phyloP scores from a whole-genome alignment of 64 coral and sea anemone species.

The Montipora foliosa region DNA sequence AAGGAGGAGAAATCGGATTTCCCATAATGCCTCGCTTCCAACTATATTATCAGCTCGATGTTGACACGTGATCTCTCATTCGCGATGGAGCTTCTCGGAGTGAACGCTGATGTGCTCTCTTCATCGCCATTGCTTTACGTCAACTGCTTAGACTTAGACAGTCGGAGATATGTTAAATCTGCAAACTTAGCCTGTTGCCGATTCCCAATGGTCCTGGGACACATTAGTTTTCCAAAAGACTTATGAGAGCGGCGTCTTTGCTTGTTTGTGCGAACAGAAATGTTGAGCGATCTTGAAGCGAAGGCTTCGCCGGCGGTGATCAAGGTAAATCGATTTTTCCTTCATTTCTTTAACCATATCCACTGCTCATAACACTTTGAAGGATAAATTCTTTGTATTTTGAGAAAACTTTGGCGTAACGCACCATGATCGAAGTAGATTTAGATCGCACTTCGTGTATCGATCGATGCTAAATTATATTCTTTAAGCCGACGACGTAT shows the following conservation, averaged over 20 bases:
- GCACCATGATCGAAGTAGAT: no score
- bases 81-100: no score
- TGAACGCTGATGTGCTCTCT: neutral
- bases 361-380: no score
- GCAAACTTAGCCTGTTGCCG: slow-evolving; percentile 18
- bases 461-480: no score
- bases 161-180: neutral
- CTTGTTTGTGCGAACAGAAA: neutral
- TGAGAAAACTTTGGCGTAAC: no score
- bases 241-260: slow-evolving; percentile 29
- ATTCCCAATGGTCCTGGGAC: neutral
- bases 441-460: no score
- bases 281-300: neutral
- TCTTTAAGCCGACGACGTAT: no score
- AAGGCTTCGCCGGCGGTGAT: neutral
- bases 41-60: no score
- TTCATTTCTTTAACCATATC: no score
- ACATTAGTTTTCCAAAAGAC: slow-evolving; percentile 16
- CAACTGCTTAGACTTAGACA: slow-evolving; percentile 12
- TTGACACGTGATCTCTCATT: no score
- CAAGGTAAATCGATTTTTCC: neutral
- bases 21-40: no score
- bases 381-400: no score
- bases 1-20: neutral
- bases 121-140: neutral